Base-by-base conservation (phyloP, 2,113 vertebrate genomes). In the Chitala chitala region DNA sequence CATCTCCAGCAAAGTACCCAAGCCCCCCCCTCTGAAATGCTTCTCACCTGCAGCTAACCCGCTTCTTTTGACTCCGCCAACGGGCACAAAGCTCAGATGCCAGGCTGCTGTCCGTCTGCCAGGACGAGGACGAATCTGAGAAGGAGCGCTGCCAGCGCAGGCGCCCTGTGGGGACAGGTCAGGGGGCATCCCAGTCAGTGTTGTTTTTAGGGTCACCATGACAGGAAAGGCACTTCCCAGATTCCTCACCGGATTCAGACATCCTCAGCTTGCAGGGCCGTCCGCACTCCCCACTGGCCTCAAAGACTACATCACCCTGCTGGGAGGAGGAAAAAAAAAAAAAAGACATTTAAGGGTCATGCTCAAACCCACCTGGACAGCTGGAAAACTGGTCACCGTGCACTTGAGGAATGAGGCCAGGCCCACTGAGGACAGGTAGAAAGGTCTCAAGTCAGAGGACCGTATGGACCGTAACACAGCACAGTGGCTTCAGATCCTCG, bases 61-160 rank as follows among this genome's bases (percentile, higher is more conserved):
- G 90, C 48, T 76, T 88, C 79, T 90, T 93, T 70, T 90, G 87
- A 79, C 86, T 93, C 80, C 92, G 92, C 94, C 94, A 96, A 64
- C 85, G 91, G 76, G 93, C 89, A 82, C 91, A 94, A 65, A 99
- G 88, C 44, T 94, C 89, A 73, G 86, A 87, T 51, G 93, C 93
- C 83, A 97, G 91, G 71, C 92, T 88, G 12, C 87, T 94, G 89
- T 99, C 97, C 59, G 92, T 78, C 0, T 84, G 79, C 95, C 95
- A 96, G 36, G 92, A 90, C 26, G 90, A 93, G 65, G 0, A 72
- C 72, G 59, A 80, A 17, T 85, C 87, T 72, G 94, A 91, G 75
- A 96, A 93, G 70, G 93, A 92, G 66, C 82, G 87, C 82, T 95
- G 91, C 97, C 97, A 99, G 72, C 91, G 87, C 24, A 83, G 78